phyloP scores from a whole-genome alignment of 1,140 invertebrate species.

The Lerema accius region DNA sequence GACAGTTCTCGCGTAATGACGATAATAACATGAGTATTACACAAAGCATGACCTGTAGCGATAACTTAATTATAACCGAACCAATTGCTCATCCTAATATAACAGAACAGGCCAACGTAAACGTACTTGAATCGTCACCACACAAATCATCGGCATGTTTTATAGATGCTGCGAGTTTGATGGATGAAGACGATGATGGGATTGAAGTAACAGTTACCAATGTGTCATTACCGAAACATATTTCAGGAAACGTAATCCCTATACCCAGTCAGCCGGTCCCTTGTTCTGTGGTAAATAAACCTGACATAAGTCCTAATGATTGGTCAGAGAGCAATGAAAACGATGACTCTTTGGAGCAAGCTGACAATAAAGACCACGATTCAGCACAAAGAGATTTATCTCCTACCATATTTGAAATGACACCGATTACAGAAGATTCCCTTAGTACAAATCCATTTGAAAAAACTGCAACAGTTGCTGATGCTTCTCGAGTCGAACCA shows the following conservation, averaged over 20 bases:
- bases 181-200: conserved; percentile 84
- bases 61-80: conserved; percentile 14
- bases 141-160: conserved; percentile 83
- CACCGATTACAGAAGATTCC: conserved; percentile 62
- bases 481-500: background rate
- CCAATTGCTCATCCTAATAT: background rate
- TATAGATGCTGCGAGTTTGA: conserved; percentile 88
- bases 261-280: conserved; percentile 57
- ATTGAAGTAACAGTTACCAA: conserved; percentile 16
- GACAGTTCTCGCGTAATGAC: conserved; percentile 41
- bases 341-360: conserved; percentile 70
- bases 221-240: conserved; percentile 10
- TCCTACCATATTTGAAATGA: conserved; percentile 72
- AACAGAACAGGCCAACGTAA: conserved; percentile 26
- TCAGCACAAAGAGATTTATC: conserved; percentile 64
- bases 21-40: conserved; percentile 26
- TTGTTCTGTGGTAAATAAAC: conserved; percentile 50
- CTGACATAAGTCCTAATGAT: conserved; percentile 59
- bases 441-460: conserved; percentile 52
- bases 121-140: conserved; percentile 47
- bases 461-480: conserved; percentile 27
- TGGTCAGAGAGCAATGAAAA: conserved; percentile 68
- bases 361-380: conserved; percentile 60
- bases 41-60: conserved; percentile 14
- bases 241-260: conserved; percentile 34